These are phyloP conservation scores for Scaeva pyrastri DNA, from an alignment of 2,888 invertebrate genomes.

Conservation along the genomic window DNA sequence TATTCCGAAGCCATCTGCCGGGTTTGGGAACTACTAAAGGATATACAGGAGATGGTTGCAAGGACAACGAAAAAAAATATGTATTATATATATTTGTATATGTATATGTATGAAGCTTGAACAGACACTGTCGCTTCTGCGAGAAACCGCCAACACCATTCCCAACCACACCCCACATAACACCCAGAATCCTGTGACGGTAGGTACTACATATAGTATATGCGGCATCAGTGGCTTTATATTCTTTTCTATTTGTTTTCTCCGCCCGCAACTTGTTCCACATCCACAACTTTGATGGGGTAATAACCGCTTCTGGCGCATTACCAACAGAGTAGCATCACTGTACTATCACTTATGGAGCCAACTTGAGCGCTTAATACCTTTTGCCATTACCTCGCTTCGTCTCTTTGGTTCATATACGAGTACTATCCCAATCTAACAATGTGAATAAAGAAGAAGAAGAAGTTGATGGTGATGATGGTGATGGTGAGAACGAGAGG, in stretches of 20 bases:
- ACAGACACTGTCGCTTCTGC: constrained; percentile 42
- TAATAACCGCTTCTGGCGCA: constrained; percentile 75
- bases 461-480: background rate
- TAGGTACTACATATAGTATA: too few species aligned
- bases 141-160: constrained; percentile 55
- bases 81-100: too few species aligned
- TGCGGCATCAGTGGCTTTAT: constrained; percentile 66
- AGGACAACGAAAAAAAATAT: too few species aligned
- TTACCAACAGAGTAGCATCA: constrained; percentile 58
- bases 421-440: too few species aligned
- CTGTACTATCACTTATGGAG: constrained; percentile 70
- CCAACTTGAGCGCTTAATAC: constrained; percentile 73
- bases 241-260: constrained; percentile 57
- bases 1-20: constrained; percentile 67
- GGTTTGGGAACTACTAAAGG: too few species aligned
- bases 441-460: too few species aligned
- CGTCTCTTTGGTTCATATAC: constrained; percentile 3
- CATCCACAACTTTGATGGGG: constrained; percentile 62
- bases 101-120: too few species aligned
- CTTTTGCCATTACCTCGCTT: constrained; percentile 55
- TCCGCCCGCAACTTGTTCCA: constrained; percentile 37
- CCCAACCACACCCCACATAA: constrained; percentile 2
- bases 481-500: background rate
- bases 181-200: constrained; percentile 39
- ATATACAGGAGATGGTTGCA: too few species aligned